Percentiles rank a stretch among this genome's conserved stretches.
phyloP scores from a whole-genome alignment of 2,113 vertebrate genomes.

The Chionomys nivalis region DNA sequence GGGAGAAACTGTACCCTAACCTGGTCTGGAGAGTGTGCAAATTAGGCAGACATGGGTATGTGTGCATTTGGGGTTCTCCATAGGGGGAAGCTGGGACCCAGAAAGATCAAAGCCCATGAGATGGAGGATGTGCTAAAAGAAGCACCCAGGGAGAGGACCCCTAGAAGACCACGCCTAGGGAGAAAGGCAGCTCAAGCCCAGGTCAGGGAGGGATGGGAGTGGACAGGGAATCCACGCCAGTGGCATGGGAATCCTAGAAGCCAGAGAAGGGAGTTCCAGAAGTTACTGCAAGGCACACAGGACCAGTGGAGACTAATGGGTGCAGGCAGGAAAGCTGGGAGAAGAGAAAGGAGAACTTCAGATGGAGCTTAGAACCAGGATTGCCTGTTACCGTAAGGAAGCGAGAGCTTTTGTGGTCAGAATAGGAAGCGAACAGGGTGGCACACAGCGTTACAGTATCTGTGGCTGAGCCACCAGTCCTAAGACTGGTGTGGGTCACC shows the following conservation, averaged over 20 bases:
- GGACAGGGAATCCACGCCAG: background rate
- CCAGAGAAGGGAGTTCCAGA: fast-evolving
- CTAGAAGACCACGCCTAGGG: background rate
- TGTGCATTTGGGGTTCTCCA: background rate
- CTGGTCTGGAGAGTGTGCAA: background rate
- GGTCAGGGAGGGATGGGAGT: background rate
- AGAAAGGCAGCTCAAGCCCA: background rate
- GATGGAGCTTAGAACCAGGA: background rate
- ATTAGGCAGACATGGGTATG: background rate
- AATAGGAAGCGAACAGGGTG: background rate
- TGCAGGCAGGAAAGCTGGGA: background rate
- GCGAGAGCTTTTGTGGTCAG: background rate
- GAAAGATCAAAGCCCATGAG: background rate
- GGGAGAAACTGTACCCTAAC: background rate
- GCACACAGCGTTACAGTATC: background rate
- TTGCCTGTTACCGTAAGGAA: background rate
- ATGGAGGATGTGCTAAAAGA: background rate
- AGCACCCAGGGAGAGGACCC: background rate
- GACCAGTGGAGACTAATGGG: fast-evolving
- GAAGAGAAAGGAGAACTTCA: background rate
- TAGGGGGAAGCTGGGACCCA: background rate
- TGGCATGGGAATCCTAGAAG: background rate
- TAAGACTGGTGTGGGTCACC: background rate
- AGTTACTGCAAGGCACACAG: background rate
- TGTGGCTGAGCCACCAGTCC: conserved; percentile 7